A percentile compares a stretch with the other conserved stretches of the same genome.
Evolutionary conservation across 2,113 vertebrate species (phyloP).

Genomic region (Passer domesticus): DNA sequence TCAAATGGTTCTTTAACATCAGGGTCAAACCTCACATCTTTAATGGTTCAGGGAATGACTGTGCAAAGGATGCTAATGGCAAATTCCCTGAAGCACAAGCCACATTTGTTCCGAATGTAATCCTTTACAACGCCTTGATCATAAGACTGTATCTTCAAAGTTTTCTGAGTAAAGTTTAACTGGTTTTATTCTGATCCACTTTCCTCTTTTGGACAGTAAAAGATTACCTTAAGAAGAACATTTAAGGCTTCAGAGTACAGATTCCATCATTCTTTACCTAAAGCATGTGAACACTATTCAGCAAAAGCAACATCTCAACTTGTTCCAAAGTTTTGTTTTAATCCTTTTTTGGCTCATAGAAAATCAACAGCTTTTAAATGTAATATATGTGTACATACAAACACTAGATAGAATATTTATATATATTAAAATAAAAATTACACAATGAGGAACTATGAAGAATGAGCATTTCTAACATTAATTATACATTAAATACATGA

Average conservation of each 20-base stretch:
- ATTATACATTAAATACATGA: neutral
- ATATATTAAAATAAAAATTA: neutral
- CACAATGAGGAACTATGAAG: neutral
- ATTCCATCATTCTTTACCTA: neutral
- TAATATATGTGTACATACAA: neutral
- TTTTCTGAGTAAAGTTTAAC: conserved; percentile 25
- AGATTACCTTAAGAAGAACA: neutral
- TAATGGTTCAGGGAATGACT: neutral
- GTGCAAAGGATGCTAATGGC: neutral
- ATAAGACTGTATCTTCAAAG: conserved; percentile 26
- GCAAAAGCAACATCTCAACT: neutral
- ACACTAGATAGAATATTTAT: neutral
- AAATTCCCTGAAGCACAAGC: conserved; percentile 2
- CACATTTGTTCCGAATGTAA: conserved; percentile 20
- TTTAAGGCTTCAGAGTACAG: neutral
- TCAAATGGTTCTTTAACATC: neutral
- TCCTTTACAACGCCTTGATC: conserved; percentile 60
- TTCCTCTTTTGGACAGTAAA: conserved; percentile 21
- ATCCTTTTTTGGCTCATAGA: neutral
- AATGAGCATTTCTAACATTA: neutral
- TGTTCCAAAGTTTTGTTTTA: neutral
- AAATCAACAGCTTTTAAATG: neutral
- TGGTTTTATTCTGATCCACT: neutral
- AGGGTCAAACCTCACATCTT: neutral
- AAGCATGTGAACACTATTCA: neutral